Percentiles rank a stretch among this genome's conserved stretches.
phyloP scores from a whole-genome alignment of 2,888 invertebrate species.

The Xanthorhoe spadicearia region DNA sequence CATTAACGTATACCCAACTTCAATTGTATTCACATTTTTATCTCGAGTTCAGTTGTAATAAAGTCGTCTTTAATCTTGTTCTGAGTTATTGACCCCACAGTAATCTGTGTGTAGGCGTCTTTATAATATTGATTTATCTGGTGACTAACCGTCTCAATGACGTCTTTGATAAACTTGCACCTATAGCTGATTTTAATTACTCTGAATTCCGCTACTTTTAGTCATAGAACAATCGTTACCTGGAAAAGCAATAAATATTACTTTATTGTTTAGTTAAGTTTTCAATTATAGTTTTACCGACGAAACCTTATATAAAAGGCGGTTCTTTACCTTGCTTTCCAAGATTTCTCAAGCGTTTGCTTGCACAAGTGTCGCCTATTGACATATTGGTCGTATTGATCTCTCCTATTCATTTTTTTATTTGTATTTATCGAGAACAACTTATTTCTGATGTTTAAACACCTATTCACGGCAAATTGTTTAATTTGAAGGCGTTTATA shows the following conservation, averaged over 20 bases:
- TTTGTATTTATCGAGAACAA: conserved; percentile 12
- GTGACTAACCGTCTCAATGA: conserved; percentile 54
- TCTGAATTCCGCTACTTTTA: conserved; percentile 47
- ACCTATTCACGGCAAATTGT: neutral
- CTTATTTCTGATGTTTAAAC: conserved; percentile 5
- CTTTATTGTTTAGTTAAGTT: neutral
- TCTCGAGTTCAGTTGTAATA: conserved; percentile 22
- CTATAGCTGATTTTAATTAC: conserved; percentile 47
- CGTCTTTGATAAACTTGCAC: conserved; percentile 52
- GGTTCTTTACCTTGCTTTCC: conserved; percentile 11
- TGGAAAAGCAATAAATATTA: conserved; percentile 8
- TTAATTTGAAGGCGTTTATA: conserved; percentile 2
- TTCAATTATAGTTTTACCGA: neutral
- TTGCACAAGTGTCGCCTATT: conserved; percentile 35
- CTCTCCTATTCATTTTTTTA: conserved; percentile 31
- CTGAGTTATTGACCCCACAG: conserved; percentile 35
- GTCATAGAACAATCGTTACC: conserved; percentile 38
- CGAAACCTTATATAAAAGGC: conserved; percentile 7
- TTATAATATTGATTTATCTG: conserved; percentile 54
- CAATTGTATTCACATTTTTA: conserved; percentile 14
- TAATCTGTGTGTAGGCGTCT: conserved; percentile 29
- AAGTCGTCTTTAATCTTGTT: conserved; percentile 25
- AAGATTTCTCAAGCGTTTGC: conserved; percentile 32
- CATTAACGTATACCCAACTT: neutral
- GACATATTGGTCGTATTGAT: conserved; percentile 33